Conservation (phyloP, 37 sponge, comb jelly and placozoan genomes). For the Agelas oroides region DNA sequence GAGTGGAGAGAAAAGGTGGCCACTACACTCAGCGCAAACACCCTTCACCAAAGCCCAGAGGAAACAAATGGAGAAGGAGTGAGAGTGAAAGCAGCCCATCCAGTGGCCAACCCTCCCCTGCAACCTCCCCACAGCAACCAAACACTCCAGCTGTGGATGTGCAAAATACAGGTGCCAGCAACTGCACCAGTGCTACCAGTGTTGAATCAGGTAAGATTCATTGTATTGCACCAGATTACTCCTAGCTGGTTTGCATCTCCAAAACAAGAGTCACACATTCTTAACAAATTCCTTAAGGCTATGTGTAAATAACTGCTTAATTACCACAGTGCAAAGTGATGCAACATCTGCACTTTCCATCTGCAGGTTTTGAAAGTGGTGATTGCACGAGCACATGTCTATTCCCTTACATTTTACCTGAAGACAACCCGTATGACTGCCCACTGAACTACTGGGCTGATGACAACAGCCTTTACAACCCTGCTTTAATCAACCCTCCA, state of each 20-base stretch:
- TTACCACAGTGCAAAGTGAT: too few species aligned
- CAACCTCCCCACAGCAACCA: too few species aligned
- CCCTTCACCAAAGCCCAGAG: background rate
- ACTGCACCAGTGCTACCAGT: slow-evolving; percentile 7
- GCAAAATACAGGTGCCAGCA: background rate
- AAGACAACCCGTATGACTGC: slow-evolving; percentile 1
- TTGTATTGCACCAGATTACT: too few species aligned
- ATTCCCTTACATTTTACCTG: background rate
- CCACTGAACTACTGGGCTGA: slow-evolving; percentile 50
- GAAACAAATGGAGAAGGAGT: background rate
- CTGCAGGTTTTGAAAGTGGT: slow-evolving; percentile 33
- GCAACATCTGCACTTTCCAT: too few species aligned
- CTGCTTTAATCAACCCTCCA: slow-evolving; percentile 37
- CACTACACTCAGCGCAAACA: slow-evolving; percentile 13
- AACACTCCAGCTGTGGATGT: background rate
- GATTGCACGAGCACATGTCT: background rate
- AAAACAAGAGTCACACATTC: too few species aligned
- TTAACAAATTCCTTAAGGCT: too few species aligned
- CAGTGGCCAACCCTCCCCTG: too few species aligned
- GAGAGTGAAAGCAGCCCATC: too few species aligned
- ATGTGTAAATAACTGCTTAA: too few species aligned
- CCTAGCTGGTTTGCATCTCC: too few species aligned
- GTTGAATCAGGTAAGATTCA: slow-evolving; percentile 27
- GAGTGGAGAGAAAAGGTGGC: slow-evolving; percentile 25
- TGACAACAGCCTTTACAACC: slow-evolving; percentile 67